Percentiles rank a stretch among this genome's conserved stretches.
Conservation (phyloP, 2,113 vertebrate genomes). For the Phasianus colchicus region DNA sequence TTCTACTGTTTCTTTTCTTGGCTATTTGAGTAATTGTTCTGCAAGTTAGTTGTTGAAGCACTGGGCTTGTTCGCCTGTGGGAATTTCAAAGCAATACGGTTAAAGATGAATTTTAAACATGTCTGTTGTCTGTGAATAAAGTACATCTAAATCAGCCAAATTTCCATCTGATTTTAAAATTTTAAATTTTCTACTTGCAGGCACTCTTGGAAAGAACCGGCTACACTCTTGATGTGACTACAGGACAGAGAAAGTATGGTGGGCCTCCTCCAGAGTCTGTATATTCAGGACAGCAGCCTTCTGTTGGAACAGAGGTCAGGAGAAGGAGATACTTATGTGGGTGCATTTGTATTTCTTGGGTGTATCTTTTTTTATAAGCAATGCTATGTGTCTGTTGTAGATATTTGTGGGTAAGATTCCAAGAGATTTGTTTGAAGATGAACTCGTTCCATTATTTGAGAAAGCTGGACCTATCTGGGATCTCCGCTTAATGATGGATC, state of each 20-base stretch:
- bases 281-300: constrained; percentile 91
- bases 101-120: background rate
- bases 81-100: background rate
- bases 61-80: background rate
- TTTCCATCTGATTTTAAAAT: constrained; percentile 31
- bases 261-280: constrained; percentile 93
- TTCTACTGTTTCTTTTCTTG: background rate
- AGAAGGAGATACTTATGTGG: background rate
- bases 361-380: background rate
- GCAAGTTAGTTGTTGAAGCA: background rate
- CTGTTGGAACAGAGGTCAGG: constrained; percentile 94
- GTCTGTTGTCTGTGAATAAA: background rate
- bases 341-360: background rate
- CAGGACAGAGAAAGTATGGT: constrained; percentile 97
- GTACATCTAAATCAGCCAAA: background rate
- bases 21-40: background rate
- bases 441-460: constrained; percentile 97
- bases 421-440: constrained; percentile 96
- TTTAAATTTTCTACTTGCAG: constrained; percentile 72
- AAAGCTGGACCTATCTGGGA: constrained; percentile 98
- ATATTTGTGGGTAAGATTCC: constrained; percentile 99
- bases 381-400: constrained; percentile 74
- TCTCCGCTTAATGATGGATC: constrained; percentile 98
- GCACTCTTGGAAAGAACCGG: constrained; percentile 93
- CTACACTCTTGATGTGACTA: constrained; percentile 98